Base-by-base conservation (phyloP, 1,140 invertebrate genomes). In the Dendrolimus punctatus region DNA sequence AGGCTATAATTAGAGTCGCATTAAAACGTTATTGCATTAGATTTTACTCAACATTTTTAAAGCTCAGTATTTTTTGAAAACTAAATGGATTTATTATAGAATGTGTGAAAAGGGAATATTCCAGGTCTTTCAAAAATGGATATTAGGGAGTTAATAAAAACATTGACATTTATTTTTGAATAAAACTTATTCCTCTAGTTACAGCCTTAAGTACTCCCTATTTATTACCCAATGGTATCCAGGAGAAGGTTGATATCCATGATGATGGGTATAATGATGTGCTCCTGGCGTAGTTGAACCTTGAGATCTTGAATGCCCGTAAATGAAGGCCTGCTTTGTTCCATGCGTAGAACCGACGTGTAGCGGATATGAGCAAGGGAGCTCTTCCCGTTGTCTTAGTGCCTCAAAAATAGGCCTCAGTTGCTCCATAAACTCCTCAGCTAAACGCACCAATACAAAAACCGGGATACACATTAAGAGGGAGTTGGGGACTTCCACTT, bases 361-460 rank as follows among this genome's bases (percentile, higher is more conserved):
- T 77, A 95, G 92, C 74, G 94, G 94, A 89, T 94, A 95, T 76
- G 93, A 94, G 89, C 93, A 95, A 81, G 94, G 94, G 71, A 95
- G 91, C 80, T 95, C 93, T 88, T 95, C 93, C 82, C 93, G 93
- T 84, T 94, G 93, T 77, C 95, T 91, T 80, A 96, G 91, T 88
- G 93, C 93, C 89, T 96, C 95, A 91, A 96, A 96, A 89, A 96
- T 96, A 76, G 95, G 95, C 93, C 94, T 95, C 91, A 96, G 91
- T 89, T 96, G 93, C 89, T 91, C 94, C 91, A 96, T 92, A 91
- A 96, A 94, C 90, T 95, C 95, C 90, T 96, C 94, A 88, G 95
- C 95, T 96, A 92, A 73, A 87, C 75, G 86, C 85, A 87, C 66
- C 71, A 84, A 86, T 83, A 73, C 67, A 84, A 83, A 23, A 84